Evolutionary conservation across 2,888 invertebrate genomes (phyloP).

Genomic region (Leucoptera coffeella): DNA sequence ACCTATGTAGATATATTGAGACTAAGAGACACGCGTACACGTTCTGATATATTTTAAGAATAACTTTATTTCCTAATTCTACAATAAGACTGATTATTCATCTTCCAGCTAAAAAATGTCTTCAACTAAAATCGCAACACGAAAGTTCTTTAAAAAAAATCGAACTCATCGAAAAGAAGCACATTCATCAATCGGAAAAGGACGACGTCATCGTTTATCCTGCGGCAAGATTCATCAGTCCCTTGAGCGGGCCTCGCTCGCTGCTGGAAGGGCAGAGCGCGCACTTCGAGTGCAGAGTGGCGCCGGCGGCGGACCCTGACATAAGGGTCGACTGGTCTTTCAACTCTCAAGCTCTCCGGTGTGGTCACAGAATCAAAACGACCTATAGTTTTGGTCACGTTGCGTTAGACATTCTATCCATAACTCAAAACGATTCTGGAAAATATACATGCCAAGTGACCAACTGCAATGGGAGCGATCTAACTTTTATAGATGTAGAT

Average conservation of each 20-base stretch:
- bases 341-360: constrained; percentile 82
- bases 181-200: constrained; percentile 74
- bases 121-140: constrained; percentile 84
- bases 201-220: constrained; percentile 75
- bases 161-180: constrained; percentile 77
- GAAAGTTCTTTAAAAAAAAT: constrained; percentile 84
- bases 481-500: constrained; percentile 71
- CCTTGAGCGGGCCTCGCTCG: constrained; percentile 79
- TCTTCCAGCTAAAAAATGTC: constrained; percentile 81
- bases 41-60: no score
- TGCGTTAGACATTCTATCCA: constrained; percentile 89
- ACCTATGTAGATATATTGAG: no score
- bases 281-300: constrained; percentile 89
- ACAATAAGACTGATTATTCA: no score
- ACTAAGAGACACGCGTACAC: no score
- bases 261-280: constrained; percentile 85
- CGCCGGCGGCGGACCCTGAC: constrained; percentile 85
- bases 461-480: constrained; percentile 78
- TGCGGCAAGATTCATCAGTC: constrained; percentile 79
- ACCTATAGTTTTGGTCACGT: constrained; percentile 97
- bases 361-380: constrained; percentile 87
- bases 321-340: constrained; percentile 92
- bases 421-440: constrained; percentile 91
- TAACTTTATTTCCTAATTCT: no score
- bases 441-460: constrained; percentile 85